These are phyloP conservation scores for Astyanax mexicanus DNA, from an alignment of 2,797 vertebrate species.

Conservation along the genomic window DNA sequence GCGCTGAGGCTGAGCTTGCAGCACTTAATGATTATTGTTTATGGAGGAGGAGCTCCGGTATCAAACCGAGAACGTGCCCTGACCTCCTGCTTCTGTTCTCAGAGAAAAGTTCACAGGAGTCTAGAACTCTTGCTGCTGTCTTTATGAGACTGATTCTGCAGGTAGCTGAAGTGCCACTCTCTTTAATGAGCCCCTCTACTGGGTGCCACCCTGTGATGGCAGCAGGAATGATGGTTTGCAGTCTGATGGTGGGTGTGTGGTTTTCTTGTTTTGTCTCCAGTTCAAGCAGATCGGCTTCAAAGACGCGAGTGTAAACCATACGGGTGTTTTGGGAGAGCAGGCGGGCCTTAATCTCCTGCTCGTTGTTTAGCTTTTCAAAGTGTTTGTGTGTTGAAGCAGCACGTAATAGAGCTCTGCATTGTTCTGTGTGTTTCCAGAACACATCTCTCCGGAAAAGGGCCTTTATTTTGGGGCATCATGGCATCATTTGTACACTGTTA, in stretches of 20 bases:
- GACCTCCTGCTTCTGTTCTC: not conserved
- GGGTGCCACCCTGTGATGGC: not conserved
- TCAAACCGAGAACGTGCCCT: not conserved
- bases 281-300: constrained; percentile 54
- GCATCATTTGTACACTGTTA: too few species aligned
- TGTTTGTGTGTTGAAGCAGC: not conserved
- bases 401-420: not conserved
- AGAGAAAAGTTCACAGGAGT: not conserved
- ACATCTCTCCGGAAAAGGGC: not conserved
- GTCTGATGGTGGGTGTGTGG: constrained; percentile 27
- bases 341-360: not conserved
- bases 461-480: not conserved
- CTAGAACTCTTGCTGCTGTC: not conserved
- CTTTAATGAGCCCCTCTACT: not conserved
- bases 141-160: not conserved
- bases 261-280: constrained; percentile 49
- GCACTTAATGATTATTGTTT: constrained; percentile 40
- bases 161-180: not conserved
- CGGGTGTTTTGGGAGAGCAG: constrained; percentile 18
- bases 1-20: constrained; percentile 29
- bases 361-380: not conserved
- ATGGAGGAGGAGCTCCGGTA: constrained; percentile 1
- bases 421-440: not conserved
- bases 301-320: constrained; percentile 9
- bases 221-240: constrained; percentile 1